Base-by-base conservation (phyloP, 2,113 vertebrate genomes). In the Baryphthengus martii region DNA sequence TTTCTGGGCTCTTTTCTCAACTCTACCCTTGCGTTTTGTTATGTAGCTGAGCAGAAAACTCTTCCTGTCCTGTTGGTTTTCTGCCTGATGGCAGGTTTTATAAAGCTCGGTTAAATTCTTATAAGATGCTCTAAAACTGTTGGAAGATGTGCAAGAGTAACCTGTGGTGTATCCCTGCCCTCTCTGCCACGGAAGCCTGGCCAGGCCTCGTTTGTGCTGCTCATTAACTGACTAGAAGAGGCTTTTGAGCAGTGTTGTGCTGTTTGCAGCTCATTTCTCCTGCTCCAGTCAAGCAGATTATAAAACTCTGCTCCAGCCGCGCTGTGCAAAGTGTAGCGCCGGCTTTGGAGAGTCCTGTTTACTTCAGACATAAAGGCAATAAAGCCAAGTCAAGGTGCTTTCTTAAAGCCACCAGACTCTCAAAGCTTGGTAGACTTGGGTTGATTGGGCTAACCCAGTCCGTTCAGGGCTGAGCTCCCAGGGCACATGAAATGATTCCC, bases 241-340 rank as follows among this genome's bases (percentile, higher is more conserved):
- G 26, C 58, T 55, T 5, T 13, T 26, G 72, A 91, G 73, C 58
- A 19, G 62, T 4, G 24, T 44, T n/a, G 9, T 19, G 0, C 70
- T 31, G 12, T 20, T 56, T 52, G 75, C 59, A 53, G 71, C 33
- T 35, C 7, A 68, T 21, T 63, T 33, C 45, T 72, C 21, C 42
- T 6, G 1, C 29, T 73, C 11, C 31, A 31, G 0, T 45, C 62
- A 16, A 42, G 31, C 56, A 31, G 52, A 4, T 39, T 17, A 5
- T n/a, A 37, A 75, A 95, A 13, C 31, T 75, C 49, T 4, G 6
- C 65, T 52, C 0, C 6, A 7, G 7, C 28, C n/a, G 39, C 28
- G 61, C 33, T 68, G 39, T 12, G 18, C 40, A 24, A 26, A 18
- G 18, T n/a, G 5, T 1, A 33, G 53, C n/a, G 11, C 4, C 7